Base-by-base conservation (phyloP, 1,140 invertebrate genomes). In the Cherax quadricarinatus region DNA sequence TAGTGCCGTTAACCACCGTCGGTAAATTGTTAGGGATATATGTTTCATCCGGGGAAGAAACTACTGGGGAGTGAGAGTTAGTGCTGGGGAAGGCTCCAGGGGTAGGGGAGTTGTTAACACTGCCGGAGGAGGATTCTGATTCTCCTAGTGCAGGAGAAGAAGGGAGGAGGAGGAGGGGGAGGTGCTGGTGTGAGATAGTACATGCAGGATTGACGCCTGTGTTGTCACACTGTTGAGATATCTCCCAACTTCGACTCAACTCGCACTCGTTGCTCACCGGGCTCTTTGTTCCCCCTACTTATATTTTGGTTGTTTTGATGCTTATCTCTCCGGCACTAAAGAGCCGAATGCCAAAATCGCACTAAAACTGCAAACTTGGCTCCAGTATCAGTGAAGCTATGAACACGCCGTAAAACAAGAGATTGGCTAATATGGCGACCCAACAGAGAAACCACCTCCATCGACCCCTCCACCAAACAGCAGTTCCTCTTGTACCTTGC, bases 331-430 rank as follows among this genome's bases (percentile, higher is more conserved):
- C 41, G 49, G 66, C 30, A 16, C 62, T 75, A 70, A 86, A 86
- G 70, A 51, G 21, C 62, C 85, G 21, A n/a, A 49, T 48, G 62
- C 60, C 70, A 16, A 86, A 86, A 86, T 70, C 85, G 85, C 85
- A 48, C 85, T 75, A 86, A 75, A 86, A 86, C 85, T 86, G 70
- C 85, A 75, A 86, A 86, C 85, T 86, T 66, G 49, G 85, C 85
- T 86, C 70, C 85, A 86, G 85, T 86, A 86, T 86, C 85, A 86
- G 85, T 75, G 79, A 62, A 53, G 88, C 88, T 89, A 89, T 89
- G 88, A 89, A 89, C 88, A 89, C 88, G 88, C 88, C 88, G 62
- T 89, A 89, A 89, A 89, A 89, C 88, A 89, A 82, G 88, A 89
- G 70, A 89, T 89, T 89, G 80, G 88, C 88, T 83, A 89, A 89